Conservation (phyloP, 2,113 vertebrate species). For the Electrona antarctica region DNA sequence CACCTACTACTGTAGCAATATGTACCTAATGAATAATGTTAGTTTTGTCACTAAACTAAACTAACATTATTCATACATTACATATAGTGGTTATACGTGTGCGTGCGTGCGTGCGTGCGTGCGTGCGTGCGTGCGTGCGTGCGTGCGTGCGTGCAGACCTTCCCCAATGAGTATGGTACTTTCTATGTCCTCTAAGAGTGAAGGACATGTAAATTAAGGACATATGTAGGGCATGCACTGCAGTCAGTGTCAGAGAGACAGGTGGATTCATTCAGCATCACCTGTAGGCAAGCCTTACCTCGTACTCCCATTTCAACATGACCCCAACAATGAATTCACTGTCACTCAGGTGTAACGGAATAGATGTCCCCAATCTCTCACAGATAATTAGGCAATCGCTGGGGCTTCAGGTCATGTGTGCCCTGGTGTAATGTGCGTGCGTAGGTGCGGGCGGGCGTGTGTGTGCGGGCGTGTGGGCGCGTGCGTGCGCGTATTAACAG, state of each 20-base stretch:
- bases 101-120: background rate
- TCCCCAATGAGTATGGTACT: background rate
- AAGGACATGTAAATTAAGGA: conserved; percentile 35
- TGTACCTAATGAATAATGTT: no score
- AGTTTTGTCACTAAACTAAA: no score
- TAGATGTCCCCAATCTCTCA: conserved; percentile 23
- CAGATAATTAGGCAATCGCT: conserved; percentile 48
- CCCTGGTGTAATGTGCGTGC: background rate
- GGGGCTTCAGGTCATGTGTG: conserved; percentile 5
- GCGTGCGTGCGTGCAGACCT: background rate
- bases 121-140: no score
- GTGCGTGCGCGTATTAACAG: background rate
- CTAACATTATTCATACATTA: no score
- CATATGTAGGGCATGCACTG: conserved; percentile 39
- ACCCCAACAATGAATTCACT: conserved; percentile 45
- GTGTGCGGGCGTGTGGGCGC: background rate
- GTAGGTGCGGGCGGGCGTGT: background rate
- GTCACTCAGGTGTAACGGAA: conserved; percentile 53
- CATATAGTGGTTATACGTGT: no score
- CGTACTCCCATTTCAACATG: conserved; percentile 27
- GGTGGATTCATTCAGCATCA: conserved; percentile 28
- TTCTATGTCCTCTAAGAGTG: background rate
- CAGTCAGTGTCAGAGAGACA: conserved; percentile 32
- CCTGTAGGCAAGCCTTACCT: conserved; percentile 23
- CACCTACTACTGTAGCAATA: no score